Conservation (phyloP, 2,888 invertebrate genomes). For the Hypercompe scribonia region DNA sequence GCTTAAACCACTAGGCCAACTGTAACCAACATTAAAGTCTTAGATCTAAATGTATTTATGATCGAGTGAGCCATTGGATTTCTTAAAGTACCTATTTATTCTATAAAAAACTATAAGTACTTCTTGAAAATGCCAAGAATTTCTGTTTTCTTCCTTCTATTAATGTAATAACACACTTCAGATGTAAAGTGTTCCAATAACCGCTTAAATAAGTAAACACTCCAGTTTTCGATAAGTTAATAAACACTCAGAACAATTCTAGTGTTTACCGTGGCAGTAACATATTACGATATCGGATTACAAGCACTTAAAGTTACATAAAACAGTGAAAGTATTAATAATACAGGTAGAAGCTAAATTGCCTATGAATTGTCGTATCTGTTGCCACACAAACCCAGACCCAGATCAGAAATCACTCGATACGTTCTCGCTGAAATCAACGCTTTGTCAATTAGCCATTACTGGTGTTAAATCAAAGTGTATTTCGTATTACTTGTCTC, state of each 20-base stretch:
- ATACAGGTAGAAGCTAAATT: conserved; percentile 40
- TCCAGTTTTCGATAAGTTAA: conserved; percentile 10
- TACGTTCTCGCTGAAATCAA: conserved; percentile 35
- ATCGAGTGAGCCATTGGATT: not conserved
- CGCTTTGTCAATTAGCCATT: conserved; percentile 34
- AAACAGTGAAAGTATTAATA: conserved; percentile 58
- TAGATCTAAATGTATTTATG: too few species aligned
- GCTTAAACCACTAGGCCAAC: too few species aligned
- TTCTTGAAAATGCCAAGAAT: not conserved
- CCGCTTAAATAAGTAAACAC: conserved; percentile 11
- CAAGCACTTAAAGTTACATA: conserved; percentile 29
- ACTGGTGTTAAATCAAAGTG: conserved; percentile 28
- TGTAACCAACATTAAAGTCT: too few species aligned
- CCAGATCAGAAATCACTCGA: conserved; percentile 39
- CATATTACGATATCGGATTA: conserved; percentile 15
- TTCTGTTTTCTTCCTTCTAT: not conserved
- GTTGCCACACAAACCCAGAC: conserved; percentile 46
- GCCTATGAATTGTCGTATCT: conserved; percentile 43
- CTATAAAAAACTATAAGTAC: not conserved
- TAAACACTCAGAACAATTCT: conserved; percentile 23
- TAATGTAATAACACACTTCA: not conserved
- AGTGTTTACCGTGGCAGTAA: conserved; percentile 30
- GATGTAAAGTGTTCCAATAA: not conserved
- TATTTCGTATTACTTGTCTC: conserved; percentile 27
- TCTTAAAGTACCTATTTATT: not conserved